These are phyloP conservation scores for Semnopithecus entellus DNA, from an alignment of 2,113 vertebrate species.

Conservation along the genomic window DNA sequence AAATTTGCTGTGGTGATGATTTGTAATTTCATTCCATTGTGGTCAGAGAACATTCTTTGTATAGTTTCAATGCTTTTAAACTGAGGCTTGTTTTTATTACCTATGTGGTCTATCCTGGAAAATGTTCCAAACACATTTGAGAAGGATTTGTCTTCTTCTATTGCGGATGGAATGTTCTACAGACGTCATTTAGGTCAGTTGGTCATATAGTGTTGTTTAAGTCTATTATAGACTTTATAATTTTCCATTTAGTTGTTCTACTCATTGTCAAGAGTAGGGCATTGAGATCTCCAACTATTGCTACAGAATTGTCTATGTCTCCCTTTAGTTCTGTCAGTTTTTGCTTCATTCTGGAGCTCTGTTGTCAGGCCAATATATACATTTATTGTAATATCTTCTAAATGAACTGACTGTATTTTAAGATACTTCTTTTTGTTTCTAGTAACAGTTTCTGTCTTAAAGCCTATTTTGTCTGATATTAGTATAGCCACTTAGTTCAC, in stretches of 20 bases:
- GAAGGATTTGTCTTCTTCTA: background rate
- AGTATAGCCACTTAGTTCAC: background rate
- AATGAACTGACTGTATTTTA: background rate
- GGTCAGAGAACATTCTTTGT: background rate
- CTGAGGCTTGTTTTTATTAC: background rate
- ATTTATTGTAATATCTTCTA: background rate
- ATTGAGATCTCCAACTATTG: background rate
- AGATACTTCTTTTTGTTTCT: background rate
- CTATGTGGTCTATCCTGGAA: background rate
- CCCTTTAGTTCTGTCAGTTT: background rate
- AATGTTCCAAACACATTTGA: background rate
- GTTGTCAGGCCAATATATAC: background rate
- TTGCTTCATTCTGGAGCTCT: background rate
- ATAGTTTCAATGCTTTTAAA: background rate
- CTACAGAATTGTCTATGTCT: background rate
- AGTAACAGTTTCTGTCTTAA: background rate
- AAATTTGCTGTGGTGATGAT: background rate
- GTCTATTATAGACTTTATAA: background rate
- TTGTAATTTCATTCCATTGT: background rate
- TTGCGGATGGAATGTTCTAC: background rate
- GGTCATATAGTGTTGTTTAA: background rate
- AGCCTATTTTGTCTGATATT: background rate
- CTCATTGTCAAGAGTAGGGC: background rate
- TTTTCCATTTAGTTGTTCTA: background rate
- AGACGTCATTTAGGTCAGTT: background rate